phyloP scores from a whole-genome alignment of 2,888 invertebrate species.

The Scrobipalpa atriplicella region DNA sequence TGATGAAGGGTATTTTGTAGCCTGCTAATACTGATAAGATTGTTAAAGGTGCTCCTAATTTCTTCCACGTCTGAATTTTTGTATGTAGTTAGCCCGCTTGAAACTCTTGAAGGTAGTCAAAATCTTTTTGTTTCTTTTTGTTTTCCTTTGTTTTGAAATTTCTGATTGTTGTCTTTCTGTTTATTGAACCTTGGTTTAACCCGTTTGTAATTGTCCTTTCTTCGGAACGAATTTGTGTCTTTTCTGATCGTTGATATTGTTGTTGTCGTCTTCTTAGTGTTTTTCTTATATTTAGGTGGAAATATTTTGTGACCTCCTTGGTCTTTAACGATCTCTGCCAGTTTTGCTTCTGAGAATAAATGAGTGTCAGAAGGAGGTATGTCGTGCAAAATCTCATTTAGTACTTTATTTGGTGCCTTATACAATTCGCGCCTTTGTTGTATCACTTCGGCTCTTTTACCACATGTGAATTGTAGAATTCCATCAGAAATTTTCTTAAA shows the following conservation, averaged over 20 bases:
- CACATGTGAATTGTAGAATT: slow-evolving; percentile 34
- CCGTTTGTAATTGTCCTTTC: no score
- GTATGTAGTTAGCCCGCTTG: slow-evolving; percentile 24
- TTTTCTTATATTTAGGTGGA: slow-evolving; percentile 22
- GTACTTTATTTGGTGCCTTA: not conserved
- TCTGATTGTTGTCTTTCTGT: no score
- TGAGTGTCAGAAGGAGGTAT: slow-evolving; percentile 11
- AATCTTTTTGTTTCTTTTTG: slow-evolving; percentile 15
- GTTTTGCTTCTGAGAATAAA: not conserved
- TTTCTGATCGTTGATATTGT: no score
- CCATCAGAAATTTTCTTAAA: no score
- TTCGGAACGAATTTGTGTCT: no score
- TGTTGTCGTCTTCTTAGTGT: slow-evolving; percentile 9
- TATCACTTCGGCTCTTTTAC: slow-evolving; percentile 21
- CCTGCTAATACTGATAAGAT: slow-evolving; percentile 29
- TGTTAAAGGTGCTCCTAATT: slow-evolving; percentile 24
- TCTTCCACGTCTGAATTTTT: slow-evolving; percentile 20
- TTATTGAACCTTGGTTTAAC: no score
- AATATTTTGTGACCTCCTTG: slow-evolving; percentile 18
- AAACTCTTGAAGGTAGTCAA: slow-evolving; percentile 25
- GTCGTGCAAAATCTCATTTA: slow-evolving; percentile 1
- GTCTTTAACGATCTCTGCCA: slow-evolving; percentile 1
- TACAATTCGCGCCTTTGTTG: slow-evolving; percentile 14
- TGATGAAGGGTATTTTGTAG: slow-evolving; percentile 29
- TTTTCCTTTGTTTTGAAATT: no score